A percentile compares a stretch with the other conserved stretches of the same genome.
Conservation (phyloP, 2,888 invertebrate species). For the Tineola bisselliella region DNA sequence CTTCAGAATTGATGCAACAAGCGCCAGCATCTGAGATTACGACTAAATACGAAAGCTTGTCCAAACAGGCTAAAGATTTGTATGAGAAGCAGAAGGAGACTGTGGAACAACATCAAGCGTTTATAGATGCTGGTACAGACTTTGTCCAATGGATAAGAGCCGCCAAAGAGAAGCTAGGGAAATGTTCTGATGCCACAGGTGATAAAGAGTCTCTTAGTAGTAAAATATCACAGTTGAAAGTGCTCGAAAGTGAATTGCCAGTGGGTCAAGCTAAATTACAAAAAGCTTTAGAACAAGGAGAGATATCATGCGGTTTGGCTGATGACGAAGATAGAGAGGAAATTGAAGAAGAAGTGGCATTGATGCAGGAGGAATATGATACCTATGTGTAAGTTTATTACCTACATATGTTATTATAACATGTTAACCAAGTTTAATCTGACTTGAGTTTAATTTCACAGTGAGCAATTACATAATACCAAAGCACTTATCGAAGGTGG, state of each 20-base stretch:
- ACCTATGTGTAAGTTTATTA: constrained; percentile 74
- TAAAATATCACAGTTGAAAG: constrained; percentile 86
- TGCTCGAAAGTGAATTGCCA: constrained; percentile 83
- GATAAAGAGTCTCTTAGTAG: constrained; percentile 89
- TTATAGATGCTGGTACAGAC: constrained; percentile 91
- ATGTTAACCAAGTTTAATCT: too few relatives aligned
- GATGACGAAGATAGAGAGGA: constrained; percentile 89
- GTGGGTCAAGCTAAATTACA: constrained; percentile 87
- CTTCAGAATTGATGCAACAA: constrained; percentile 89
- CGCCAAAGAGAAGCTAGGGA: constrained; percentile 89
- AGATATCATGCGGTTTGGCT: constrained; percentile 85
- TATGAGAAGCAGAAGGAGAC: constrained; percentile 90
- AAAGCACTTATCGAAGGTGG: constrained; percentile 86
- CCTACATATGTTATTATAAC: too few relatives aligned
- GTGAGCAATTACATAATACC: constrained; percentile 80
- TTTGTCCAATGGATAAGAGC: constrained; percentile 92
- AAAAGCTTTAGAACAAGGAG: constrained; percentile 83
- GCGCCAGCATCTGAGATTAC: constrained; percentile 93
- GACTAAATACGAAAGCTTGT: constrained; percentile 87
- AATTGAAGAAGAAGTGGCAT: constrained; percentile 90
- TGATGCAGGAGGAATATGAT: constrained; percentile 91
- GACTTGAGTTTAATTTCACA: constrained; percentile 34
- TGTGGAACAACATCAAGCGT: constrained; percentile 90
- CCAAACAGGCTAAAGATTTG: constrained; percentile 89
- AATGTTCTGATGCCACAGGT: constrained; percentile 92